phyloP scores from a whole-genome alignment of 2,113 vertebrate species.

The Phaetusa simplex region DNA sequence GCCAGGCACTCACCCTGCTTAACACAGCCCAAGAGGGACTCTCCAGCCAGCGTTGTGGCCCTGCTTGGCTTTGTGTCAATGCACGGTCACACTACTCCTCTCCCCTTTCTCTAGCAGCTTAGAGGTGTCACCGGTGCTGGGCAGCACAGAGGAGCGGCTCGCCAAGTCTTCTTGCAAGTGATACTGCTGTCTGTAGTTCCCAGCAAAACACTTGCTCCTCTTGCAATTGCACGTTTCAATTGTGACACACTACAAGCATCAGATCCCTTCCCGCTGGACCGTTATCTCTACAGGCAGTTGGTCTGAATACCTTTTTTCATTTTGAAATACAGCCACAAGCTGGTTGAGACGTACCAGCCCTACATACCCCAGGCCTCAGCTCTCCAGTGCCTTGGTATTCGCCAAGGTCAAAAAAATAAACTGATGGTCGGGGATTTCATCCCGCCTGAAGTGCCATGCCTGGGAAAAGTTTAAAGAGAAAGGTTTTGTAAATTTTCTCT shows the following conservation, averaged over 20 bases:
- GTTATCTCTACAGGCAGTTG: not conserved
- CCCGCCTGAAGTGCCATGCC: not conserved
- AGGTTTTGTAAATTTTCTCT: not conserved
- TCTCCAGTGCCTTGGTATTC: not conserved
- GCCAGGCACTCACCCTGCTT: not conserved
- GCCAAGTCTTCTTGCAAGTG: not conserved
- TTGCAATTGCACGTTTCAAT: not conserved
- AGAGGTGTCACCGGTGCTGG: not conserved
- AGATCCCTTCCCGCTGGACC: not conserved
- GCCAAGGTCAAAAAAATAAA: not conserved
- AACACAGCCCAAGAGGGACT: not conserved
- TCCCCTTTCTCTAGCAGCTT: not conserved
- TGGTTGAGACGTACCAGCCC: not conserved
- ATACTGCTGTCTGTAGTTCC: not conserved
- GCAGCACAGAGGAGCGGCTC: not conserved
- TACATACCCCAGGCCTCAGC: not conserved
- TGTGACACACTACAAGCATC: not conserved
- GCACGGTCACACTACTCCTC: not conserved
- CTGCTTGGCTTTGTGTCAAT: too few relatives aligned
- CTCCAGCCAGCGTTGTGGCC: rapidly evolving
- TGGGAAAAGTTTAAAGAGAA: not conserved
- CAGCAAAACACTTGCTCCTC: not conserved
- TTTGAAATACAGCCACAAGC: not conserved
- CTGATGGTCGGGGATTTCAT: not conserved
- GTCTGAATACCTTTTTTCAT: not conserved